Percentiles rank a stretch among this genome's conserved stretches.
These are phyloP conservation scores for Probosciger aterrimus DNA, from an alignment of 2,113 vertebrate genomes.

Conservation along the genomic window DNA sequence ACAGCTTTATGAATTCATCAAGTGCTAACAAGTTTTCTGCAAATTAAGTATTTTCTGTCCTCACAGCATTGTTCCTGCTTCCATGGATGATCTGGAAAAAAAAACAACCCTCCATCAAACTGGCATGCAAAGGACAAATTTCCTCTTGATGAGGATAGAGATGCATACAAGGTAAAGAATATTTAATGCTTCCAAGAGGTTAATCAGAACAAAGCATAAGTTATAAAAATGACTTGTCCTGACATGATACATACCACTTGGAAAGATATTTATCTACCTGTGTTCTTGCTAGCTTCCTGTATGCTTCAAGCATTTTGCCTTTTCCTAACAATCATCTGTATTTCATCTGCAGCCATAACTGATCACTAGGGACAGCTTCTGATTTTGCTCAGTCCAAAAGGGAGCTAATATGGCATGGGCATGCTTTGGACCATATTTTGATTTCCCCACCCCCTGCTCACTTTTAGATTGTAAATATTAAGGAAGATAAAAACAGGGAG, in stretches of 20 bases:
- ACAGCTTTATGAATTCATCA: background rate
- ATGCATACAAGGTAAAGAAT: background rate
- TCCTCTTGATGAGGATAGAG: background rate
- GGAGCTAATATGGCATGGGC: accelerated
- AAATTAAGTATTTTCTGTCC: background rate
- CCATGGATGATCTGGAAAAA: background rate
- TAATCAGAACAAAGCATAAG: background rate
- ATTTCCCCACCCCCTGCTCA: background rate
- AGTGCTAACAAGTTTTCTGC: background rate
- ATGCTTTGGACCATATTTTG: background rate
- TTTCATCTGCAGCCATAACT: background rate
- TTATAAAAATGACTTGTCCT: background rate
- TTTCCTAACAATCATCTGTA: background rate
- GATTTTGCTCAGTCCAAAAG: background rate
- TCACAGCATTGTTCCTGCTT: background rate
- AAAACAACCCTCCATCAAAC: background rate
- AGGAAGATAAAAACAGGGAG: background rate
- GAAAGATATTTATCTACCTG: background rate
- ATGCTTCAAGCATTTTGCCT: background rate
- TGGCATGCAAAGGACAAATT: background rate
- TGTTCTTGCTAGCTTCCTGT: background rate
- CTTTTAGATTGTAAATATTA: background rate
- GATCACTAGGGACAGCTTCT: background rate
- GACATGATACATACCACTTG: background rate
- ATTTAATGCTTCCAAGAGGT: background rate